Evolutionary conservation across 1,140 invertebrate genomes (phyloP), one percentile per base, ranked within the genome.

Genomic region (Drosophila ercepeae): DNA sequence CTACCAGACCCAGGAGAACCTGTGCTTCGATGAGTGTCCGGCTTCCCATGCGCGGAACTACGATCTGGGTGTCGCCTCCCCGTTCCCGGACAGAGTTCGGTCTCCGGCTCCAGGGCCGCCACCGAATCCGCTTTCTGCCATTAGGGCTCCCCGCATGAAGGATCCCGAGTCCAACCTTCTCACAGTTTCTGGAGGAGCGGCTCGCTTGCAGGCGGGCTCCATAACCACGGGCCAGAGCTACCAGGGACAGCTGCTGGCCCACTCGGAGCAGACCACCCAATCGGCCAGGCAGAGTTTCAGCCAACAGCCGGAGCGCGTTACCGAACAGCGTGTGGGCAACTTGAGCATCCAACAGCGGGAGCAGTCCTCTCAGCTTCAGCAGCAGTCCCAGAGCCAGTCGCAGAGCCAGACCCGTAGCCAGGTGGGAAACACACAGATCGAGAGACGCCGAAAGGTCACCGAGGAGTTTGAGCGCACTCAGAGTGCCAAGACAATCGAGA

Each of bases 391-490:
- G 39, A 70, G 75, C 0, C 82, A 89, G 32, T 29, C 63, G 6
- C 75, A 91, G 44, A 86, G 70, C 32, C 71, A 88, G 64, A 92
- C 93, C 46, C 82, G 91, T 27, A 91, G 91, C 29, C 92, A 93
- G 72, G 91, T 93, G 75, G 93, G 93, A 18, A 91, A 91, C 52
- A 93, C 92, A 4, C 93, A 93, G 50, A 92, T 94, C 23, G 93
- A 94, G 70, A 92, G 93, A 7, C 93, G 93, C n/a, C 93, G 92
- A 81, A 93, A 93, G 74, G 93, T 94, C 4, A 94, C 92, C 69
- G 94, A 95, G 91, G 94, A 94, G 83, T 94, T 92, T 73, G 94
- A 94, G 89, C 92, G 92, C 29, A 92, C 92, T 16, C 93, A 94
- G 79, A 93, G 93, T 25, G 93, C 94, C 50, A 93, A 93, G 90